Percentiles rank a stretch among this genome's conserved stretches.
Evolutionary conservation across 2,888 invertebrate species (phyloP).

Genomic region (Hemaris fuciformis): DNA sequence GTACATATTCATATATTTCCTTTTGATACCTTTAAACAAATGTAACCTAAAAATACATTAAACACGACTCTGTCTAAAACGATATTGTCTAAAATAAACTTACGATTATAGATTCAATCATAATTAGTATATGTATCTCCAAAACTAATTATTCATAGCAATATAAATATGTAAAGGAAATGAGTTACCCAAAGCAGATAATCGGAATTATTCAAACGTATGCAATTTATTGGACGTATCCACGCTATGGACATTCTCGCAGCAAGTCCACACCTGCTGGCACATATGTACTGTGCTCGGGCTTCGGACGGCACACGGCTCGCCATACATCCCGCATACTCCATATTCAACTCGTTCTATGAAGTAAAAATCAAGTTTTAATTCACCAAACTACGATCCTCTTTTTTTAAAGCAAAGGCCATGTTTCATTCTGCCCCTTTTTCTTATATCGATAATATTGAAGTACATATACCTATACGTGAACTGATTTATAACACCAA

Average conservation of each 20-base stretch:
- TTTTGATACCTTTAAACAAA: no score
- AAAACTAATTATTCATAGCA: no score
- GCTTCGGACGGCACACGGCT: conserved; percentile 60
- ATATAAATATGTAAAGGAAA: no score
- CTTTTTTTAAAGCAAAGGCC: background rate
- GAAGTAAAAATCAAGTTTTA: conserved; percentile 39
- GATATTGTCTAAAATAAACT: no score
- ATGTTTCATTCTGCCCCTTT: conserved; percentile 21
- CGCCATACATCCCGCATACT: conserved; percentile 33
- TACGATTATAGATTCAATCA: no score
- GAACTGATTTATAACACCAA: no score
- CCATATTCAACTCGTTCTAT: no score
- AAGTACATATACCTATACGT: conserved; percentile 19
- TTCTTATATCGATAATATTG: conserved; percentile 19
- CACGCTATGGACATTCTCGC: conserved; percentile 26
- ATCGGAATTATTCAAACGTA: background rate
- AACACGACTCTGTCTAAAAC: no score
- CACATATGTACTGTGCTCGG: conserved; percentile 64
- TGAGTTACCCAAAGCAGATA: background rate
- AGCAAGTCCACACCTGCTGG: conserved; percentile 67
- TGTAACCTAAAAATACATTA: no score
- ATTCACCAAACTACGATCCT: conserved; percentile 32
- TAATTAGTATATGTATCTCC: no score
- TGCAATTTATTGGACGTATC: conserved; percentile 41
- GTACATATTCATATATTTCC: no score